Base-by-base conservation (phyloP, 2,113 vertebrate genomes). In the Anser cygnoides region DNA sequence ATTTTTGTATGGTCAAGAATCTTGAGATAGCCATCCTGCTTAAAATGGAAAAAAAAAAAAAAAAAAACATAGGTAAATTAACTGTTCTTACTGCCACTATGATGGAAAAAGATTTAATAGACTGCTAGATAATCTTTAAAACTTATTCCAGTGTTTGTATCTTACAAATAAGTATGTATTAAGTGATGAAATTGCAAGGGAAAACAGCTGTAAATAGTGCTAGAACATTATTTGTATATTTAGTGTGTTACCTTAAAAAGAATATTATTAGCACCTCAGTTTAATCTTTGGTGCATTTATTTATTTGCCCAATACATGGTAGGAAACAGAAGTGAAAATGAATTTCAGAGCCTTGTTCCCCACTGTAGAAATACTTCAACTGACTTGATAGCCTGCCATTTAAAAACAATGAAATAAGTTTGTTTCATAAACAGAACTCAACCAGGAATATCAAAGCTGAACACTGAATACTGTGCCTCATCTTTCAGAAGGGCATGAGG, bases 161-260 rank as follows among this genome's bases (percentile, higher is more conserved):
- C 58, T 70, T 87, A 79, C 61, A 90, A 72, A 33, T 94, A 94
- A 93, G 88, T 57, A 80, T 78, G 85, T 76, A 82, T 85, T 82
- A 78, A 90, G 79, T 70, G 70, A 96, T 58, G 54, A 93, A 84
- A 50, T 21, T 66, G 93, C 41, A 73, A 88, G 62, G 79, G 92
- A 75, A 84, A 94, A 65, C 26, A 66, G 87, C 75, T 97, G 96
- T 96, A 97, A 96, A 97, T 96, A 96, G 52, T 49, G 77, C 78
- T 83, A 76, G 81, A 76, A 58, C 6, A 4, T 87, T 65, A 87
- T 92, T 89, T 96, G 86, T 96, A 91, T 96, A 96, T 96, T 92
- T 91, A 85, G 81, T 19, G 54, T 70, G 44, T 79, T 85, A 84
- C 28, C 31, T 77, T 82, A 44, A 11, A 35, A 62, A 43, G 23